phyloP scores from a whole-genome alignment of 2,113 vertebrate species.

The Perca fluviatilis region DNA sequence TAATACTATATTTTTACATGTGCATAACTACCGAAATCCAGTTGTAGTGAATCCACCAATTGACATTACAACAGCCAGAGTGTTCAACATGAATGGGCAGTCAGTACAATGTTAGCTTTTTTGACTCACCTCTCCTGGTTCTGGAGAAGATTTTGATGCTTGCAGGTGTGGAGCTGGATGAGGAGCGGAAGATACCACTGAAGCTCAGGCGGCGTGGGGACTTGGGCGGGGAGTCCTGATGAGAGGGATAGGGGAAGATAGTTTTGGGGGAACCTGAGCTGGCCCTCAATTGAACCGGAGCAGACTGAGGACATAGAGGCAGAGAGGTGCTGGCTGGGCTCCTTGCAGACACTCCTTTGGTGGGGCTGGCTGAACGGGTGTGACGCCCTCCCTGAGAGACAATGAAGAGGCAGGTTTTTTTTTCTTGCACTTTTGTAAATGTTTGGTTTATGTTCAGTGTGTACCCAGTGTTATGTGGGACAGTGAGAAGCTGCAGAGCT shows the following conservation, averaged over 20 bases:
- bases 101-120: neutral
- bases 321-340: conserved; percentile 79
- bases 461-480: neutral
- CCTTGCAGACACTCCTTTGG: conserved; percentile 85
- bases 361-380: conserved; percentile 86
- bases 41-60: neutral
- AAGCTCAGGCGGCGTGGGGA: conserved; percentile 96
- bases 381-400: conserved; percentile 86
- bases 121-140: conserved; percentile 92
- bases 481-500: neutral
- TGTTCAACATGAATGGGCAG: neutral
- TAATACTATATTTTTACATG: neutral
- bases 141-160: conserved; percentile 97
- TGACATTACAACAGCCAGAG: neutral
- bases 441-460: neutral
- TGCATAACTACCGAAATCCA: neutral
- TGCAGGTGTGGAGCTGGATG: conserved; percentile 84
- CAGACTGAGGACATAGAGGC: conserved; percentile 88
- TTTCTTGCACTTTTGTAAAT: neutral
- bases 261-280: conserved; percentile 90
- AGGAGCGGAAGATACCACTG: conserved; percentile 96
- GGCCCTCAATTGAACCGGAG: conserved; percentile 86
- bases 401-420: conserved; percentile 41
- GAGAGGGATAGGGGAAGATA: conserved; percentile 90
- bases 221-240: conserved; percentile 92